Evolutionary conservation across 2,888 invertebrate species (phyloP), one percentile per base, ranked within the genome.

Genomic region (Ceratothoa steindachneri): DNA sequence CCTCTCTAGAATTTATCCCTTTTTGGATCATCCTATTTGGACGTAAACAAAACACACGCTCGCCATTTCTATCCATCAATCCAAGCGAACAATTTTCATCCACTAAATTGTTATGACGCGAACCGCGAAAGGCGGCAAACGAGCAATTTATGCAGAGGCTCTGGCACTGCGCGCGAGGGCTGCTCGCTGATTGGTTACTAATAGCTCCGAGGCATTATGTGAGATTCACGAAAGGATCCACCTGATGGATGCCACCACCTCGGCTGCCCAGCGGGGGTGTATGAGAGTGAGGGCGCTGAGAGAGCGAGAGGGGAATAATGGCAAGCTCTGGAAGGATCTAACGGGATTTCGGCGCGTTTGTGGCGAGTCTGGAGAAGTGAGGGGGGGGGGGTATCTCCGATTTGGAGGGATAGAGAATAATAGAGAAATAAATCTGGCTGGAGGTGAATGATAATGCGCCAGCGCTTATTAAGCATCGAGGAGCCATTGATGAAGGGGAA

Each of bases 221-320:
- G 60, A 24, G 60, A 60, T 60, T 60, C 60, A 60, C 60, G 60
- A 12, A 1, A 24, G 27, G 60, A 60, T 60, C 24, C 60, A 60
- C 60, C 60, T 60, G 60, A 60, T 60, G 60, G 60, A 60, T 60
- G 60, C 60, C 60, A 24, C 22, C 60, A 60, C n/a, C 60, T 60
- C 60, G 60, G 60, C 60, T 60, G 27, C 60, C 27, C 60, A 3
- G 60, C 27, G 24, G 60, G 60, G 60, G n/a, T n/a, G n/a, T n/a
- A n/a, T n/a, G n/a, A n/a, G n/a, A n/a, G n/a, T n/a, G n/a, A n/a
- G n/a, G 60, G 60, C 27, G 19, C 27, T 60, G 60, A 19, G 27
- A 60, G 60, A n/a, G 22, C 22, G 60, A n/a, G 60, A 60, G 60
- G 60, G 60, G 60, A 60, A 60, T 60, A 60, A 60, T 60, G 60